Percentiles rank a stretch among this genome's conserved stretches.
Conservation (phyloP, 2,888 invertebrate species). For the Myathropa florea region DNA sequence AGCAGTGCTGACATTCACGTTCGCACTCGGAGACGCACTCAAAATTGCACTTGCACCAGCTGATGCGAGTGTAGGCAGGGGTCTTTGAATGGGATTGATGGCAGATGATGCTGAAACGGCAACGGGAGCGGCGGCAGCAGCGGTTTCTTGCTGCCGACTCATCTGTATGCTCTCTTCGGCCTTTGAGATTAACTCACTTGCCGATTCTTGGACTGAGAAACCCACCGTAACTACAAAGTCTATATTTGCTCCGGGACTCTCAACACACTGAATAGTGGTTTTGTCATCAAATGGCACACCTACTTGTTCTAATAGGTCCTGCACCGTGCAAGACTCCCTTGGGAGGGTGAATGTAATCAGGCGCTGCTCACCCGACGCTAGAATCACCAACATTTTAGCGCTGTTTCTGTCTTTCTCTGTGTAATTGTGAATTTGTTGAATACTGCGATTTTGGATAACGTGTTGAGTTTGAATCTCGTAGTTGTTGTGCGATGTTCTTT, state of each 20-base stretch:
- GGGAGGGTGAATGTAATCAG: conserved; percentile 91
- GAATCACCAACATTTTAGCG: conserved; percentile 89
- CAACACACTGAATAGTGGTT: conserved; percentile 88
- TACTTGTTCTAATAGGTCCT: conserved; percentile 90
- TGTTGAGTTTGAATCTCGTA: conserved; percentile 81
- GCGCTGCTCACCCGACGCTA: conserved; percentile 89
- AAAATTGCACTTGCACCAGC: conserved; percentile 14
- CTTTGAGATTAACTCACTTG: conserved; percentile 79
- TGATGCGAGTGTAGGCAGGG: conserved; percentile 74
- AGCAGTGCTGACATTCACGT: not conserved
- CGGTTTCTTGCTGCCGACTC: conserved; percentile 77
- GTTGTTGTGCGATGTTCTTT: conserved; percentile 79
- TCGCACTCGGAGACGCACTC: not conserved
- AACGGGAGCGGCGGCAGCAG: conserved; percentile 63
- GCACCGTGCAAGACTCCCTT: conserved; percentile 90
- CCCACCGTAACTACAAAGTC: conserved; percentile 91
- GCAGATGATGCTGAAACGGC: conserved; percentile 33
- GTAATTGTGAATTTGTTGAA: conserved; percentile 75
- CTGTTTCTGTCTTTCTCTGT: conserved; percentile 81
- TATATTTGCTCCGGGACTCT: conserved; percentile 87
- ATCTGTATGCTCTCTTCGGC: conserved; percentile 79
- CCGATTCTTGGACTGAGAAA: conserved; percentile 79
- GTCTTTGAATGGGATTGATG: conserved; percentile 28
- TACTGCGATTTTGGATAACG: conserved; percentile 77
- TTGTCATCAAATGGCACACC: conserved; percentile 86